Evolutionary conservation across 2,888 invertebrate genomes (phyloP).

Genomic region (Andrena praecox): DNA sequence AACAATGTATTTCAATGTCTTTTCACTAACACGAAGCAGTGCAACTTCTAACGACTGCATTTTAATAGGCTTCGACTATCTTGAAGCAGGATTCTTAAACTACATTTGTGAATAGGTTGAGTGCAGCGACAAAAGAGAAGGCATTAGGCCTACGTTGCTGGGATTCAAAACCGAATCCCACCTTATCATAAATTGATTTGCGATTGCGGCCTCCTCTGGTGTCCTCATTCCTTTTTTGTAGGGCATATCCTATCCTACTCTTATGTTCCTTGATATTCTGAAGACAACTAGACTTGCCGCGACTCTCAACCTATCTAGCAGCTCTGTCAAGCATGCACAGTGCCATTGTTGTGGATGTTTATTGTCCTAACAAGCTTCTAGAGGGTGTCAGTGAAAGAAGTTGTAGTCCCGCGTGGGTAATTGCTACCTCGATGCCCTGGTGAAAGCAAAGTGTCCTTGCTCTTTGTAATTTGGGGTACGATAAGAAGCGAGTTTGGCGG

Average conservation of each 20-base stretch:
- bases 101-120: slow-evolving; percentile 16
- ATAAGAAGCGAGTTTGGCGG: slow-evolving; percentile 84
- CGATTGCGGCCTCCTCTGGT: not conserved
- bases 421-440: slow-evolving; percentile 83
- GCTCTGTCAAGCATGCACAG: slow-evolving; percentile 45
- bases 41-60: not conserved
- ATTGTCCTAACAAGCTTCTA: slow-evolving; percentile 81
- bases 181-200: too few species aligned
- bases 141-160: not conserved
- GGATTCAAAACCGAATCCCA: too few species aligned
- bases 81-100: not conserved
- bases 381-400: slow-evolving; percentile 89
- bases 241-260: not conserved
- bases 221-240: not conserved
- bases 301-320: slow-evolving; percentile 3
- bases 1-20: not conserved
- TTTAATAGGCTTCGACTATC: not conserved
- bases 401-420: slow-evolving; percentile 59
- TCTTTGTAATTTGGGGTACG: slow-evolving; percentile 84
- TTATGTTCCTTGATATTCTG: not conserved
- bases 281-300: not conserved
- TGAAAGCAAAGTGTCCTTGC: slow-evolving; percentile 83
- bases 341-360: slow-evolving; percentile 32
- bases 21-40: slow-evolving; percentile 19
- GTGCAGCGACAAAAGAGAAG: slow-evolving; percentile 21